phyloP scores from a whole-genome alignment of 2,113 vertebrate species.

The Fregetta grallaria region DNA sequence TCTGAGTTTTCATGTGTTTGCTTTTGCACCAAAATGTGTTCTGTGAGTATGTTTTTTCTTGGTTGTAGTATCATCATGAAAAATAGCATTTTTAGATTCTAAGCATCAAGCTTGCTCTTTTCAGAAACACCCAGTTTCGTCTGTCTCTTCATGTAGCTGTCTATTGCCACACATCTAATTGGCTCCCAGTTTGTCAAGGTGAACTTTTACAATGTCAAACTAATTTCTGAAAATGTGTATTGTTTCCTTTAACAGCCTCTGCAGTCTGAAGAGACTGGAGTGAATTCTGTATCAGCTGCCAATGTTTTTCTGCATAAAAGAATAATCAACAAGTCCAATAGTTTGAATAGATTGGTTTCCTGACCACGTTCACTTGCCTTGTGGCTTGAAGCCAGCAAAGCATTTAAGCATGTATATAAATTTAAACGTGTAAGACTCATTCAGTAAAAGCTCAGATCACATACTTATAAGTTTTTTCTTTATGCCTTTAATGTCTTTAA shows the following conservation, averaged over 20 bases:
- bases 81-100: constrained; percentile 3
- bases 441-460: not conserved
- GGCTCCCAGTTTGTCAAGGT: constrained; percentile 30
- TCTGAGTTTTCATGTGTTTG: not conserved
- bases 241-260: not conserved
- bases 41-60: not conserved
- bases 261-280: not conserved
- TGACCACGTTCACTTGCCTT: not conserved
- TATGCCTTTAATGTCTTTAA: not conserved
- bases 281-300: not conserved
- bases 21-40: not conserved
- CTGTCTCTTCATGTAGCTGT: constrained; percentile 12
- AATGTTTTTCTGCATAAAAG: not conserved
- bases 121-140: not conserved
- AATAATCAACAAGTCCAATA: not conserved
- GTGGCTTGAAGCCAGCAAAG: not conserved
- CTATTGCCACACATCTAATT: constrained; percentile 36
- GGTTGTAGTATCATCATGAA: not conserved
- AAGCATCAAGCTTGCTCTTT: constrained; percentile 16
- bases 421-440: not conserved
- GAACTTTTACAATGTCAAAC: constrained; percentile 59
- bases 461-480: not conserved
- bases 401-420: not conserved
- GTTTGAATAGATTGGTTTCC: not conserved
- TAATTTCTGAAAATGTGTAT: constrained; percentile 41